phyloP scores from a whole-genome alignment of 1,140 invertebrate species.

The Drosophila azteca region DNA sequence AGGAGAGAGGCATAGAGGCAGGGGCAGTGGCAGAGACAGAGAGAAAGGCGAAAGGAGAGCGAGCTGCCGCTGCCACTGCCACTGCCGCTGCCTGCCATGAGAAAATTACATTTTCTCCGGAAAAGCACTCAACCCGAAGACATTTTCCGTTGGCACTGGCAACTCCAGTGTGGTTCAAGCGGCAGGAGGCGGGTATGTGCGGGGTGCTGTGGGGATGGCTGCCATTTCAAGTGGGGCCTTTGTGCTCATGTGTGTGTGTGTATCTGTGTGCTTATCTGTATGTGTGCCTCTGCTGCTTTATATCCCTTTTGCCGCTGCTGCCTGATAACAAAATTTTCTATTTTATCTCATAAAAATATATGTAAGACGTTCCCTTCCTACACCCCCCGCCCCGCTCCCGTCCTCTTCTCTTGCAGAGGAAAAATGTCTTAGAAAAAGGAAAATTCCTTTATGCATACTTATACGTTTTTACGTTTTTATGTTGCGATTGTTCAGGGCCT shows the following conservation, averaged over 20 bases:
- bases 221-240: slow-evolving; percentile 69
- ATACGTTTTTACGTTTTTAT: slow-evolving; percentile 43
- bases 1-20: slow-evolving; percentile 6
- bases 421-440: slow-evolving; percentile 48
- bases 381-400: not conserved
- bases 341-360: slow-evolving; percentile 83
- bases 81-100: slow-evolving; percentile 64
- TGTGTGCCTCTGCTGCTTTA: slow-evolving; percentile 61
- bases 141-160: slow-evolving; percentile 80
- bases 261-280: slow-evolving; percentile 21
- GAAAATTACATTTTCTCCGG: slow-evolving; percentile 83
- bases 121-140: slow-evolving; percentile 83
- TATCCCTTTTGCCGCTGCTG: slow-evolving; percentile 80
- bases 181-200: not conserved
- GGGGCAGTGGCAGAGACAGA: not conserved
- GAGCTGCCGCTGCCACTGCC: not conserved
- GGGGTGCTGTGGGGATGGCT: slow-evolving; percentile 29
- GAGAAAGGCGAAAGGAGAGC: slow-evolving; percentile 19
- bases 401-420: not conserved
- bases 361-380: slow-evolving; percentile 34
- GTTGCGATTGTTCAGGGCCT: slow-evolving; percentile 45
- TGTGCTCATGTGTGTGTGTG: slow-evolving; percentile 46
- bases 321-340: slow-evolving; percentile 83
- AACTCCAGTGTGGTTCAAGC: slow-evolving; percentile 49
- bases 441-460: slow-evolving; percentile 61